Base-by-base conservation (phyloP, 2,888 invertebrate species). In the Petrophora chlorosata region DNA sequence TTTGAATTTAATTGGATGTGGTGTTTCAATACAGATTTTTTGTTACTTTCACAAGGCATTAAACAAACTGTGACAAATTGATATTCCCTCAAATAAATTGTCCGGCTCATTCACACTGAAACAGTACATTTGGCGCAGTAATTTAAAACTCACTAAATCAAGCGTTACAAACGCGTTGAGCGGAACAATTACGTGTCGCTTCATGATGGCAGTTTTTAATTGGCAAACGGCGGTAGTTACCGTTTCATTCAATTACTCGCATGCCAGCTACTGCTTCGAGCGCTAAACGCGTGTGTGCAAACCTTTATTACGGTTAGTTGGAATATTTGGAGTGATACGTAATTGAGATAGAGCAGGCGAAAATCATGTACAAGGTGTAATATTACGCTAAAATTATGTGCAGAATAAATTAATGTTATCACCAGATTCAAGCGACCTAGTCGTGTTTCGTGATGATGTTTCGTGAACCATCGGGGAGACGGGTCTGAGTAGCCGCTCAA, bases 161-260 rank as follows among this genome's bases (percentile, higher is more conserved):
- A 48, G 48, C 42, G 52, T 26, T 42, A 43, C 53, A 53, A 53
- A 58, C 52, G 48, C 42, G 55, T 49, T 40, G 53, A 53, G 46
- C 53, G 49, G 53, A 52, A 53, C 43, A 35, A 53, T 45, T 48
- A 51, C 41, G 50, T 22, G 46, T 49, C 39, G 44, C 55, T 48
- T 23, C 23, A 56, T 53, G 43, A 55, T 54, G 61, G 56, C 59
- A 65, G 65, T 67, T 68, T 71, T 72, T 73, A 73, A 73, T 73
- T 70, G 65, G 60, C 63, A 68, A 67, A 73, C 67, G 62, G 56
- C 53, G 57, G 63, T 63, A 68, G 67, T 67, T 62, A 53, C 46
- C 59, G 61, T 72, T 73, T 62, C 64, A 70, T 73, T 73, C 67
- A 72, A 72, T 73, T 73, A 72, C 60, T 56, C 51, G 58, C 52